Percentiles rank a stretch among this genome's conserved stretches.
These are phyloP conservation scores for Candidula unifasciata DNA, from an alignment of 2,888 invertebrate species.

Conservation along the genomic window DNA sequence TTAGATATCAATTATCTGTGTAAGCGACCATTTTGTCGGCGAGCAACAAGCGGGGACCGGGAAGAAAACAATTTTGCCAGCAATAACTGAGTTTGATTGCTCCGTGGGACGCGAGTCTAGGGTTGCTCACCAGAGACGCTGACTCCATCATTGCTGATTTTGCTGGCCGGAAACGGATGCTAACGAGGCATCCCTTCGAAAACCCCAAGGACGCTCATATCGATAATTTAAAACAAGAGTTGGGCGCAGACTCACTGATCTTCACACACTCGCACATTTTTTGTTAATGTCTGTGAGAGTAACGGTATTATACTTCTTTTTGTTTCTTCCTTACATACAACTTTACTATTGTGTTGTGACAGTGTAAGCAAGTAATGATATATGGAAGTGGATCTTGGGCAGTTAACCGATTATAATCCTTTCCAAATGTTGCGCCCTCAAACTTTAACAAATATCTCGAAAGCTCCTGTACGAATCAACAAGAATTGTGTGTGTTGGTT, in stretches of 20 bases:
- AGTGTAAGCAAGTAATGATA: background rate
- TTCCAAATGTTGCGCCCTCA: too few relatives aligned
- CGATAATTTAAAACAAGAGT: background rate
- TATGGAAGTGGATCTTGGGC: too few relatives aligned
- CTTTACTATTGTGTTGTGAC: too few relatives aligned
- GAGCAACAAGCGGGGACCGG: background rate
- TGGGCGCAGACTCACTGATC: background rate
- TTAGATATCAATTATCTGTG: conserved; percentile 29
- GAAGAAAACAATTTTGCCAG: conserved; percentile 39
- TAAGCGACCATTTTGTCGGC: conserved; percentile 28
- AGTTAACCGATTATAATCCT: too few relatives aligned
- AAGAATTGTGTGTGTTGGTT: too few relatives aligned
- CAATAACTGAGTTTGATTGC: conserved; percentile 43
- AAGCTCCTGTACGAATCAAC: too few relatives aligned
- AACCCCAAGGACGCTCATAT: background rate
- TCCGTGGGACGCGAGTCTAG: conserved; percentile 11
- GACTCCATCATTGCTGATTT: conserved; percentile 37
- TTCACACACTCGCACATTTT: too few relatives aligned
- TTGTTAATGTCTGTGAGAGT: too few relatives aligned
- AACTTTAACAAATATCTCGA: too few relatives aligned
- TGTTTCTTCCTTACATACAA: too few relatives aligned
- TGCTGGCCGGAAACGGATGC: conserved; percentile 25
- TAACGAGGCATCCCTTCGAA: conserved; percentile 26
- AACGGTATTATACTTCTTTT: too few relatives aligned
- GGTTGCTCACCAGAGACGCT: conserved; percentile 20